Evolutionary conservation across 2,888 invertebrate species (phyloP).

Genomic region (Trileptium ribeirensis): DNA sequence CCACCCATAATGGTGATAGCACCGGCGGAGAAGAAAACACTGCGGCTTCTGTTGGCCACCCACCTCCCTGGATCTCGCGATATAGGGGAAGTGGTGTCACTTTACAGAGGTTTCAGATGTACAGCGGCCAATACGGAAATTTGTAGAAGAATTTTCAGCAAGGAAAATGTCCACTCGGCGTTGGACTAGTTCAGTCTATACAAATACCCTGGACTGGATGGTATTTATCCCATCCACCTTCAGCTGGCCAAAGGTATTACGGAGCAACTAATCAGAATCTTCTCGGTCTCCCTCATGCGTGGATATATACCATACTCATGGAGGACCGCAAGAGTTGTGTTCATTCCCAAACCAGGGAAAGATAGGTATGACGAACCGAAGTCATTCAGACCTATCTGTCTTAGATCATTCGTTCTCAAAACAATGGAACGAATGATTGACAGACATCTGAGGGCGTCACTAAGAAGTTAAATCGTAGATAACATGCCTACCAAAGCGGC

Average conservation of each 20-base stretch:
- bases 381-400: neutral
- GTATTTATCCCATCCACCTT: neutral
- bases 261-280: neutral
- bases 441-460: neutral
- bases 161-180: too few species aligned
- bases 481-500: slow-evolving; percentile 14
- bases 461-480: neutral
- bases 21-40: too few species aligned
- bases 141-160: too few species aligned
- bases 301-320: slow-evolving; percentile 9
- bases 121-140: too few species aligned
- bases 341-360: slow-evolving; percentile 12
- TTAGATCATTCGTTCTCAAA: neutral
- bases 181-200: too few species aligned
- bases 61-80: too few species aligned
- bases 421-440: slow-evolving; percentile 3
- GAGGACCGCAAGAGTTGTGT: slow-evolving; percentile 1
- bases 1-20: too few species aligned
- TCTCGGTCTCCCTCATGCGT: neutral
- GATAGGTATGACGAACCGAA: neutral
- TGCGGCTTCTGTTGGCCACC: too few species aligned
- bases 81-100: too few species aligned
- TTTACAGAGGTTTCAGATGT: too few species aligned
- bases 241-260: neutral
- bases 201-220: neutral